These are phyloP conservation scores for Hermetia illucens DNA, from an alignment of 1,140 invertebrate genomes.

Conservation along the genomic window DNA sequence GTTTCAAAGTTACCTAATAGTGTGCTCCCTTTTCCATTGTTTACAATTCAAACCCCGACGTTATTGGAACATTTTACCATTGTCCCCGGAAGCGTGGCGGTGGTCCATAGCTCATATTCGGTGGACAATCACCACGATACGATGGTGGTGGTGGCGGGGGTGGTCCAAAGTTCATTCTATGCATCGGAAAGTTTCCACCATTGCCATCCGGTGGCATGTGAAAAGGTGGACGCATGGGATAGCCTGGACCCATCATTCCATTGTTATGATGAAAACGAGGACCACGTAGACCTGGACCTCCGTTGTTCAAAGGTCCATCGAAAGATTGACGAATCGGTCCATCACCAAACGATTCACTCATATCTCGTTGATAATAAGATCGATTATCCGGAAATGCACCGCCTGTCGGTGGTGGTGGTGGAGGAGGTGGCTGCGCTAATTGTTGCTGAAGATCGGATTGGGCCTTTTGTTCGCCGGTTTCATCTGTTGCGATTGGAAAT, in stretches of 20 bases:
- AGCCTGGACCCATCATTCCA: background rate
- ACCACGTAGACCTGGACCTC: background rate
- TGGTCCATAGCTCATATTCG: background rate
- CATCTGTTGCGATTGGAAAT: too few species aligned
- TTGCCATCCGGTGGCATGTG: background rate
- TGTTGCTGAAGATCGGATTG: background rate
- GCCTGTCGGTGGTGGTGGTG: background rate
- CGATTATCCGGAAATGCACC: background rate
- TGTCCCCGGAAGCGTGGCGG: background rate
- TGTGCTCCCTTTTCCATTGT: too few species aligned
- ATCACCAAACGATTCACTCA: background rate
- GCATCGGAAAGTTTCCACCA: slow-evolving; percentile 3
- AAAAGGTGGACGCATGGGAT: background rate
- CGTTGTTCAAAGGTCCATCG: background rate
- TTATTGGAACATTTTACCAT: too few species aligned
- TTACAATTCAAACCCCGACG: too few species aligned
- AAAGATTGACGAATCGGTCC: background rate
- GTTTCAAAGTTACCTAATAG: too few species aligned
- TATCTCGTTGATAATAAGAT: background rate
- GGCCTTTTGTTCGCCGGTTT: too few species aligned
- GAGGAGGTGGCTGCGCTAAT: background rate
- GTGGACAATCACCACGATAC: background rate
- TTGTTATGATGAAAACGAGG: background rate
- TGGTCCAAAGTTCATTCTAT: slow-evolving; percentile 5
- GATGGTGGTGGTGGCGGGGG: slow-evolving; percentile 4